Base-by-base conservation (phyloP, 2,113 vertebrate species). In the Neodontobutis hainanensis region DNA sequence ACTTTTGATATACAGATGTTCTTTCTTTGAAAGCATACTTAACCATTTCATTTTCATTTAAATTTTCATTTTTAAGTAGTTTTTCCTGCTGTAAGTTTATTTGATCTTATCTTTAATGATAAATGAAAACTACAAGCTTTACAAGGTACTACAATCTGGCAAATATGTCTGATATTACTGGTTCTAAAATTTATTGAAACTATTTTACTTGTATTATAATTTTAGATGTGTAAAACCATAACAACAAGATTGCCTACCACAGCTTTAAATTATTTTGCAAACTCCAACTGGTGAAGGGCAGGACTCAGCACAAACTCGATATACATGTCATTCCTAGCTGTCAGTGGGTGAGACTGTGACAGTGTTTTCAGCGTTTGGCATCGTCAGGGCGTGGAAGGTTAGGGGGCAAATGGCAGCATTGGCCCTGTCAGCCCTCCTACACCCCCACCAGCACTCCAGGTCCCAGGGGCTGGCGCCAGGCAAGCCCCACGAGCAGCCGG, bases 401-500 rank as follows among this genome's bases (percentile, higher is more conserved):
- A 89, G 75, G 83, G 86, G 85, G 72, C 76, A 75, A 87, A 88
- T 88, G 88, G 88, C 84, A 82, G 73, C 19, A 12, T 35, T 55
- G 77, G 84, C 79, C 86, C 80, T 70, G 81, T 90, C 86, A 87
- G 69, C 88, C 77, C 69, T 75, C 61, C 51, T 36, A 66, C 69
- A 70, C 73, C 83, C 65, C 59, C 55, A 12, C 51, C 15, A 64
- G 70, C 73, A 73, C 82, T 60, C 61, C 57, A 19, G 75, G 85
- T 91, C 89, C 89, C 82, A 47, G 74, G 84, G 85, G 77, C 85
- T 89, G 92, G 92, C 93, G 92, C 92, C 93, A 91, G 85, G 78
- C 84, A 78, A 81, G 72, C 81, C 87, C 75, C 38, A 9, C 81
- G n/a, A 76, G 85, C 88, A 88, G 85, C 85, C 84, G 58, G 34